phyloP scores from a whole-genome alignment of 2,888 invertebrate species.

The Sesamia inferens region DNA sequence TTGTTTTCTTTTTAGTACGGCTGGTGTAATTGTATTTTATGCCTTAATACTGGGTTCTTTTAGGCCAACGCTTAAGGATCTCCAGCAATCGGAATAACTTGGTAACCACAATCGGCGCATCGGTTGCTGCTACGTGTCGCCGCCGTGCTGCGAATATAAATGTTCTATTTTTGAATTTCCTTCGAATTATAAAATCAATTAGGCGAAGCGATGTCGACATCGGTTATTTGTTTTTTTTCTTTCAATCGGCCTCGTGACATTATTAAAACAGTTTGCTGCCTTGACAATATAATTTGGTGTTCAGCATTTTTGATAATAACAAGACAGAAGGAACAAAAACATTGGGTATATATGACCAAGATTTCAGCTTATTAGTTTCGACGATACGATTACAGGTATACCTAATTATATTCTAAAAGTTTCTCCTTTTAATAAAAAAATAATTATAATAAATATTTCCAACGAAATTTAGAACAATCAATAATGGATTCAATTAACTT shows the following conservation, averaged over 20 bases:
- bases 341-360: neutral
- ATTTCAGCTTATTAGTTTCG: neutral
- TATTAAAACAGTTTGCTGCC: constrained; percentile 30
- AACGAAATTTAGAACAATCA: constrained; percentile 70
- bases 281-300: constrained; percentile 14
- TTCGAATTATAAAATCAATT: constrained; percentile 86
- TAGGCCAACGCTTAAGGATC: constrained; percentile 49
- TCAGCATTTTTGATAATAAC: constrained; percentile 5
- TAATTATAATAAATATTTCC: constrained; percentile 55
- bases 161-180: constrained; percentile 76
- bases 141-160: constrained; percentile 78
- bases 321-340: neutral
- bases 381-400: constrained; percentile 6
- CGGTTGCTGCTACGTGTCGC: constrained; percentile 71
- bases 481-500: constrained; percentile 82
- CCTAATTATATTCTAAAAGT: constrained; percentile 44
- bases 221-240: constrained; percentile 63
- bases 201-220: constrained; percentile 71
- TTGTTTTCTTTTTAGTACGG: constrained; percentile 54
- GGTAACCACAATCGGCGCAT: constrained; percentile 64
- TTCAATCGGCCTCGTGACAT: constrained; percentile 42
- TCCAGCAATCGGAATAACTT: constrained; percentile 54
- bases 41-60: constrained; percentile 57
- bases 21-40: constrained; percentile 53
- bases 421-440: constrained; percentile 43